Base-by-base conservation (phyloP, 2,797 vertebrate genomes). In the Malurus splendens region DNA sequence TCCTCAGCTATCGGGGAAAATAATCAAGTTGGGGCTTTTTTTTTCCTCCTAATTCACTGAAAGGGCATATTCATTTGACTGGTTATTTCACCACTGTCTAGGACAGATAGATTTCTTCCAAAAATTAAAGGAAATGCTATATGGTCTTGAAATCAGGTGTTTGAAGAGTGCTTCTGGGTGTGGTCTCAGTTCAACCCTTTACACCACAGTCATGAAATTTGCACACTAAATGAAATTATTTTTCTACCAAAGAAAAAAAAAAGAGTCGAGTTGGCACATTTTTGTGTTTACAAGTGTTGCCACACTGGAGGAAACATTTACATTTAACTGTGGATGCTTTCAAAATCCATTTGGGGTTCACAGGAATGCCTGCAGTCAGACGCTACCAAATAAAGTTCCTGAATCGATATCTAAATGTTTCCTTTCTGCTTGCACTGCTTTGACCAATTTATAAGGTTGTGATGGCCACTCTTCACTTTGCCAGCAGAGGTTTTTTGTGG, bases 291-390 rank as follows among this genome's bases (percentile, higher is more conserved):
- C n/a, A 82, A 57, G 32, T 4, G 1, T 82, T 78, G 33, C 36
- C 33, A 45, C 32, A 44, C 27, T 38, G 42, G 19, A 85, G 17
- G 36, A 90, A 76, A 71, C 10, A 67, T 71, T 86, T 72, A 28
- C 10, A 30, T 72, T 73, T 16, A 77, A 14, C 47, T 75, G 18
- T 75, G 51, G 23, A 80, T 66, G 36, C 9, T 90, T 91, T 81
- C 67, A 82, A 86, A 91, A 93, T 52, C 16, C 39, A 45, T 51
- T 54, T 68, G 47, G 27, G n/a, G 36, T 83, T 73, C 56, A n/a
- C 17, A 59, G 62, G 64, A 90, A 81, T 1, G 23, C 20, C 47
- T 75, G n/a, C 32, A n/a, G 6, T 39, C 71, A 39, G 22, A 52
- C 23, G 12, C 10, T 72, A 59, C 27, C 62, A 65, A 78, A 25